These are phyloP conservation scores for Girardia tigrina DNA, from an alignment of 2,888 invertebrate species.

Conservation along the genomic window DNA sequence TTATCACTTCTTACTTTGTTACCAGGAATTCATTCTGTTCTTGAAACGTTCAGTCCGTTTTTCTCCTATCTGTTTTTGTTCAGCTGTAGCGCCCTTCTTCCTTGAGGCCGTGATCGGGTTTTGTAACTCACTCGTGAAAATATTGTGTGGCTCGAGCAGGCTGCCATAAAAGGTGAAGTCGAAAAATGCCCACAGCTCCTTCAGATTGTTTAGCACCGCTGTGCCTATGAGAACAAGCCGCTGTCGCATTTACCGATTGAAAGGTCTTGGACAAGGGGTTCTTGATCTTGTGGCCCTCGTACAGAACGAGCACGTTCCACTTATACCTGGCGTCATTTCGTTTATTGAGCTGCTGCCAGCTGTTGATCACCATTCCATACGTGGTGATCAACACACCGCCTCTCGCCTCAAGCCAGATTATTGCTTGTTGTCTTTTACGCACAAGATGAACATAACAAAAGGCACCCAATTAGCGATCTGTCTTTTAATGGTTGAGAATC, in stretches of 20 bases:
- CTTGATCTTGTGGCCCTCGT: conserved; percentile 66
- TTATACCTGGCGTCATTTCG: conserved; percentile 38
- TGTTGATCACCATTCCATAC: conserved; percentile 48
- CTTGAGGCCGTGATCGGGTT: conserved; percentile 48
- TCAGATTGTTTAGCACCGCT: conserved; percentile 78
- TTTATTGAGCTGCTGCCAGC: conserved; percentile 42
- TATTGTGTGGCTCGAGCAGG: conserved; percentile 48
- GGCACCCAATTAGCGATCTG: too few relatives aligned
- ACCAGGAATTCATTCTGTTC: conserved; percentile 49
- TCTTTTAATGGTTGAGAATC: too few relatives aligned
- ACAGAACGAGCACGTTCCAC: conserved; percentile 50
- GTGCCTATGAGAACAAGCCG: conserved; percentile 69
- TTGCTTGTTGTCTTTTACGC: too few relatives aligned
- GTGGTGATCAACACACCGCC: conserved; percentile 51
- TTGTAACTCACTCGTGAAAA: conserved; percentile 50
- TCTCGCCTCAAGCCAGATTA: too few relatives aligned
- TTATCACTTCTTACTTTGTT: too few relatives aligned
- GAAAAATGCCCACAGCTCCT: conserved; percentile 55
- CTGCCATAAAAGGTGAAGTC: conserved; percentile 51
- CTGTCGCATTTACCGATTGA: conserved; percentile 47
- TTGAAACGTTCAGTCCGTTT: conserved; percentile 48
- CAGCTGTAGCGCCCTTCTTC: conserved; percentile 38
- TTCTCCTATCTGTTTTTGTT: conserved; percentile 47
- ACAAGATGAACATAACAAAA: too few relatives aligned
- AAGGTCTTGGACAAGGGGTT: conserved; percentile 58